Evolutionary conservation across 2,113 vertebrate genomes (phyloP).

Genomic region (Panthera tigris): DNA sequence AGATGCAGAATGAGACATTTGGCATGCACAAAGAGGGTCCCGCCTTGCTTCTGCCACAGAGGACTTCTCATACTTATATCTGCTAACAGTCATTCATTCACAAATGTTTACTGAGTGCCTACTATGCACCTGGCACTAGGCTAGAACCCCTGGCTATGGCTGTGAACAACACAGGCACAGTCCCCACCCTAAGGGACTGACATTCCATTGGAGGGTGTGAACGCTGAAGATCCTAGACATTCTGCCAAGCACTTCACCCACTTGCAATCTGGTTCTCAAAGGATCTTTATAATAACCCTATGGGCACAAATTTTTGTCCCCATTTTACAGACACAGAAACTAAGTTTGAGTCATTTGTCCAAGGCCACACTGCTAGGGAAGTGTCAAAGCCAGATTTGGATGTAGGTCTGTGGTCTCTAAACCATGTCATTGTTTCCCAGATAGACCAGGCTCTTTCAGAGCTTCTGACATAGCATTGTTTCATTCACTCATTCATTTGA

Average conservation of each 20-base stretch:
- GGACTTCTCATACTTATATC: neutral
- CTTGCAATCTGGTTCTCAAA: neutral
- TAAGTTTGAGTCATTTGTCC: neutral
- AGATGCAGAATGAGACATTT: neutral
- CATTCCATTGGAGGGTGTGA: too few species aligned
- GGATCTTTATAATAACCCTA: neutral
- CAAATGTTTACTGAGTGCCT: neutral
- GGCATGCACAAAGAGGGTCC: neutral
- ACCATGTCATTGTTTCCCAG: neutral
- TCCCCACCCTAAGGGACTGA: neutral
- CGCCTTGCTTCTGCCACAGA: neutral
- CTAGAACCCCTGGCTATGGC: neutral
- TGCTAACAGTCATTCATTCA: neutral
- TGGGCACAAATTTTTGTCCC: neutral
- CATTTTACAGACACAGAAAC: neutral
- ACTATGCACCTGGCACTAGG: neutral
- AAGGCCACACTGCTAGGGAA: neutral
- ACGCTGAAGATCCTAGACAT: neutral
- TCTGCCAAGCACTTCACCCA: neutral
- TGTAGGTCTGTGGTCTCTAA: neutral
- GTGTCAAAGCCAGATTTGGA: neutral
- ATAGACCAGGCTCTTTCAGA: neutral
- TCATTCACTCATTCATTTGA: neutral
- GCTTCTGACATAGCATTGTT: neutral
- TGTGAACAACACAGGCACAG: neutral